phyloP scores from a whole-genome alignment of 2,888 invertebrate species.

The Dryocosmus kuriphilus region DNA sequence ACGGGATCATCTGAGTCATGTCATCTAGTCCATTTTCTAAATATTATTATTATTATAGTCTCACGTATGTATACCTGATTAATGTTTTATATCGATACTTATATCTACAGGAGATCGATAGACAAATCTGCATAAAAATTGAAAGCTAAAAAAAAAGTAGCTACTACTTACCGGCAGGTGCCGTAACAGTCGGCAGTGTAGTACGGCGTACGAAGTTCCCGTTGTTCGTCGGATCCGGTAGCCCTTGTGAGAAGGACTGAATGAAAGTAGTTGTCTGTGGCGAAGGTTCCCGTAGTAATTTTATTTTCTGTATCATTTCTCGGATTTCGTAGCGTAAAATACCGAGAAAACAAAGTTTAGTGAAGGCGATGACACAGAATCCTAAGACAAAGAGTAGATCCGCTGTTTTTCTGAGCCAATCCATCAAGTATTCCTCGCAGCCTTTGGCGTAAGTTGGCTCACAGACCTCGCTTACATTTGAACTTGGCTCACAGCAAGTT shows the following conservation, averaged over 20 bases:
- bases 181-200: slow-evolving; percentile 64
- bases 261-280: slow-evolving; percentile 68
- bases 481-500: slow-evolving; percentile 69
- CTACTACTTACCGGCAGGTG: slow-evolving; percentile 60
- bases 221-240: slow-evolving; percentile 68
- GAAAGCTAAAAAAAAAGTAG: too few species aligned
- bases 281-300: slow-evolving; percentile 81
- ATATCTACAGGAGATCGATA: too few species aligned
- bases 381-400: slow-evolving; percentile 90
- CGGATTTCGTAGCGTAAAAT: slow-evolving; percentile 92
- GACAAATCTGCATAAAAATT: too few species aligned
- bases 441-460: slow-evolving; percentile 77
- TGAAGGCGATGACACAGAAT: slow-evolving; percentile 92
- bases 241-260: slow-evolving; percentile 68
- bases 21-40: too few species aligned
- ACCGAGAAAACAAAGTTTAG: slow-evolving; percentile 93
- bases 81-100: too few species aligned
- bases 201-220: slow-evolving; percentile 66
- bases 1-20: too few species aligned
- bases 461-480: slow-evolving; percentile 67
- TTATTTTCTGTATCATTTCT: slow-evolving; percentile 95
- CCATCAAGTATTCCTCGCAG: slow-evolving; percentile 86
- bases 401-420: slow-evolving; percentile 88
- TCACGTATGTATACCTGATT: too few species aligned
- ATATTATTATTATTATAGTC: too few species aligned